Evolutionary conservation across 1,140 invertebrate genomes (phyloP).

Genomic region (Apocrypta bakeri): DNA sequence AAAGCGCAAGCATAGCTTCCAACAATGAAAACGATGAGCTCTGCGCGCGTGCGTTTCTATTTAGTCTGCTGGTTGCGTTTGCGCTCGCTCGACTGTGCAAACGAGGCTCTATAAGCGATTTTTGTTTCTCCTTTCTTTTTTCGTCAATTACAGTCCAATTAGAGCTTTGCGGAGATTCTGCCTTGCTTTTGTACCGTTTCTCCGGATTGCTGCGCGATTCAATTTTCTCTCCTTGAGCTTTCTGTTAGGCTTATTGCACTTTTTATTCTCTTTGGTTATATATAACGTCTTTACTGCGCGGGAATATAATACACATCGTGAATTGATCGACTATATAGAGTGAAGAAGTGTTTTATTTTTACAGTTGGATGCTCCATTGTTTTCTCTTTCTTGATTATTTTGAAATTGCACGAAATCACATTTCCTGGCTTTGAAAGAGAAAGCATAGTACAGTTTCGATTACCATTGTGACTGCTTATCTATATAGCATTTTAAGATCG

Average conservation of each 20-base stretch:
- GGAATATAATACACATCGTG: neutral
- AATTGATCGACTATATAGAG: neutral
- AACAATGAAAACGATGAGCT: neutral
- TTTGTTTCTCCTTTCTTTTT: conserved; percentile 38
- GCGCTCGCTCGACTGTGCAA: conserved; percentile 33
- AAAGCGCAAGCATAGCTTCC: too few relatives aligned
- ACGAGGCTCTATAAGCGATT: conserved; percentile 15
- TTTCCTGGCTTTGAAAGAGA: neutral
- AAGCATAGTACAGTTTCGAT: neutral
- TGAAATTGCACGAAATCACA: neutral
- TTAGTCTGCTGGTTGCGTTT: conserved; percentile 41
- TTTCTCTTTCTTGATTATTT: neutral
- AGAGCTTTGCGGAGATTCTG: conserved; percentile 34
- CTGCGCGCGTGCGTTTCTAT: conserved; percentile 4
- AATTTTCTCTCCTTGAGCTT: conserved; percentile 20
- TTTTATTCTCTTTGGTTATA: neutral
- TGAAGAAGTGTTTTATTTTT: neutral
- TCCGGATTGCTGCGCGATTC: neutral
- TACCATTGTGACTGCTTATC: neutral
- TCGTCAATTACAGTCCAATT: conserved; percentile 46
- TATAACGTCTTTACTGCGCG: neutral
- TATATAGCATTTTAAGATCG: neutral
- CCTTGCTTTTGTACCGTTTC: conserved; percentile 34
- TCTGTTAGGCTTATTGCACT: neutral
- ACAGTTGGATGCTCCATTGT: neutral